Percentiles rank a stretch among this genome's conserved stretches.
phyloP scores from a whole-genome alignment of 2,113 vertebrate species.

The Eudyptes chrysolophus region DNA sequence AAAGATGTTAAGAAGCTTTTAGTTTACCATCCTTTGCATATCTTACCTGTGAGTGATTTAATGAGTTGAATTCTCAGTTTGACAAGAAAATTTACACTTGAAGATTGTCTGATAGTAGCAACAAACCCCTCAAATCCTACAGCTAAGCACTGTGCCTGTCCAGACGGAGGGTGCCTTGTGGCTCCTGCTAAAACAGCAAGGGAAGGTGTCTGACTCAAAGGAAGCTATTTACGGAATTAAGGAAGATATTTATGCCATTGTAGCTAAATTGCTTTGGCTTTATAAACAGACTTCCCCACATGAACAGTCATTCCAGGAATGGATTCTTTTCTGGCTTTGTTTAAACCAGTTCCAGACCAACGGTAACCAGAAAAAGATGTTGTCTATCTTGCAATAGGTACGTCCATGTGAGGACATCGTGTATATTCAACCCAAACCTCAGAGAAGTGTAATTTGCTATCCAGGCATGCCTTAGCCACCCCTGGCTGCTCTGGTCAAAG shows the following conservation, averaged over 20 bases:
- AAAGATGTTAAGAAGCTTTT: neutral
- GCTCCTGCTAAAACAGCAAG: neutral
- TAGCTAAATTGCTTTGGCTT: neutral
- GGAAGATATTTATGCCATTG: neutral
- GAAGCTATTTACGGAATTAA: neutral
- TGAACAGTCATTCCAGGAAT: neutral
- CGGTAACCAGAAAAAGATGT: neutral
- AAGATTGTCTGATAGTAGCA: neutral
- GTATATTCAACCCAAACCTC: neutral
- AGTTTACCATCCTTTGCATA: neutral
- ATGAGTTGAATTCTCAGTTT: neutral
- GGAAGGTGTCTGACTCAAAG: neutral
- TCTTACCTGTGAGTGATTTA: neutral
- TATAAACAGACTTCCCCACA: neutral
- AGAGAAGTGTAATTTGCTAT: neutral
- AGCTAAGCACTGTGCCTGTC: neutral
- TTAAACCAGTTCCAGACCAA: neutral
- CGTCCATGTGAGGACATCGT: fast-evolving
- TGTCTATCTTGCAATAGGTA: neutral
- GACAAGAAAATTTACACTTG: neutral
- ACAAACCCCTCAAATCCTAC: neutral
- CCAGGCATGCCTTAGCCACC: neutral
- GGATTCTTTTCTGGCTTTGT: neutral
- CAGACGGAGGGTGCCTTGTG: neutral
- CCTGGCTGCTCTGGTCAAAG: neutral